Conservation (phyloP, 2,113 vertebrate genomes). For the Cyprinodon variegatus region DNA sequence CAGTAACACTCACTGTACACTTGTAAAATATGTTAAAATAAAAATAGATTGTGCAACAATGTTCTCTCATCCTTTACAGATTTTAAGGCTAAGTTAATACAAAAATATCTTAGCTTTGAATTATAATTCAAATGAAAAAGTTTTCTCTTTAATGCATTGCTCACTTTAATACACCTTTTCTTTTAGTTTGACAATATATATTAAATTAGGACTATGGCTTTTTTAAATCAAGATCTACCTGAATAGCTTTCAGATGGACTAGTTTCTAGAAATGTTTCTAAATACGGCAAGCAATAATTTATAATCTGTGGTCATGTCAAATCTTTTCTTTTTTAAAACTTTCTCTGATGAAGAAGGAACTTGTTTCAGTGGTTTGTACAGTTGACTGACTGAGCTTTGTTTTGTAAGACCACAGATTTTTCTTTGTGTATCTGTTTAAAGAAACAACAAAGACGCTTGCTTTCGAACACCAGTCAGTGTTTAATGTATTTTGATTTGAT, state of each 20-base stretch:
- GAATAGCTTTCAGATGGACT: neutral
- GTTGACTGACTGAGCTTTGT: slow-evolving; percentile 8
- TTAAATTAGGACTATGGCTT: neutral
- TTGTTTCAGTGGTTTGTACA: neutral
- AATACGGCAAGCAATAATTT: neutral
- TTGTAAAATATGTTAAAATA: too few relatives aligned
- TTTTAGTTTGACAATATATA: neutral
- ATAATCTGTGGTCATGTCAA: neutral
- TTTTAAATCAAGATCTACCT: neutral
- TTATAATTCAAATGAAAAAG: neutral
- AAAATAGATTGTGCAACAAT: neutral
- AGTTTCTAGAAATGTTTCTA: neutral
- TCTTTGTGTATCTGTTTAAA: neutral
- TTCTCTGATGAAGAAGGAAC: neutral
- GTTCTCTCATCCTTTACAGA: neutral
- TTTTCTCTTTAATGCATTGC: too few relatives aligned
- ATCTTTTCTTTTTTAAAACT: neutral
- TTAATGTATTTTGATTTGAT: neutral
- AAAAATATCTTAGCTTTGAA: neutral
- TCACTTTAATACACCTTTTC: neutral
- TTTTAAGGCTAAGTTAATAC: neutral
- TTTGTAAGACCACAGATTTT: neutral
- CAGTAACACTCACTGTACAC: neutral
- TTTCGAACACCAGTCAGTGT: neutral
- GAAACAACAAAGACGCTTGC: neutral